Conservation (phyloP, 2,888 invertebrate genomes). For the Diabrotica balteata region DNA sequence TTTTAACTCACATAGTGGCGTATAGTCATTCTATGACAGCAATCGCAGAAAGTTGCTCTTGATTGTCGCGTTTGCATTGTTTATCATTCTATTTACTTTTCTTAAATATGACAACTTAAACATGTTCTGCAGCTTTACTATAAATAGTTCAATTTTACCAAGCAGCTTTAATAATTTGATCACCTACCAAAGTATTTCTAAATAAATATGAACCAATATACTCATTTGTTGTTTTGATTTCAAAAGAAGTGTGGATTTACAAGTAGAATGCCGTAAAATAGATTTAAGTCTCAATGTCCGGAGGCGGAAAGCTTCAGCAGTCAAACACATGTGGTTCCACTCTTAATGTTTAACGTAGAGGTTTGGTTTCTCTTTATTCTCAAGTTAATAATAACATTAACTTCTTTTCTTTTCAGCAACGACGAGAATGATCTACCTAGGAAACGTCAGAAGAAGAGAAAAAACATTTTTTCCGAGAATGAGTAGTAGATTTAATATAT, state of each 20-base stretch:
- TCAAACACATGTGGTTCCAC: slow-evolving; percentile 17
- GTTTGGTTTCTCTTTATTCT: neutral
- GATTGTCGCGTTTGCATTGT: no score
- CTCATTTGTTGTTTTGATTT: slow-evolving; percentile 13
- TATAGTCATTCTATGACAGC: no score
- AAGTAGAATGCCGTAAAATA: slow-evolving; percentile 9
- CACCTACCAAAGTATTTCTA: no score
- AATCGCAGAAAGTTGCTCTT: no score
- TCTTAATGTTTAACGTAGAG: slow-evolving; percentile 1
- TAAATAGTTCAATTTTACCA: no score
- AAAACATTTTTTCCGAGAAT: neutral
- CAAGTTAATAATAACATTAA: slow-evolving; percentile 4
- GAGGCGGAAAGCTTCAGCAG: slow-evolving; percentile 17
- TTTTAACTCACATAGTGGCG: no score
- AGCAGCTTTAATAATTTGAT: no score
- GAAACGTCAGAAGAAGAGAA: slow-evolving; percentile 2
- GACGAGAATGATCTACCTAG: neutral
- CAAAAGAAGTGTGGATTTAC: slow-evolving; percentile 13
- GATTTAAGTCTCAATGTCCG: slow-evolving; percentile 10
- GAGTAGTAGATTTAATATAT: no score
- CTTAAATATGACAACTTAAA: no score
- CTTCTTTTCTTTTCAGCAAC: slow-evolving; percentile 3
- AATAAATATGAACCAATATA: no score
- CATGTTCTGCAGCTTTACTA: no score
- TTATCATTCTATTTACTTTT: no score